Evolutionary conservation across 2,113 vertebrate genomes (phyloP), one percentile per base, ranked within the genome.

Genomic region (Labeo catla): DNA sequence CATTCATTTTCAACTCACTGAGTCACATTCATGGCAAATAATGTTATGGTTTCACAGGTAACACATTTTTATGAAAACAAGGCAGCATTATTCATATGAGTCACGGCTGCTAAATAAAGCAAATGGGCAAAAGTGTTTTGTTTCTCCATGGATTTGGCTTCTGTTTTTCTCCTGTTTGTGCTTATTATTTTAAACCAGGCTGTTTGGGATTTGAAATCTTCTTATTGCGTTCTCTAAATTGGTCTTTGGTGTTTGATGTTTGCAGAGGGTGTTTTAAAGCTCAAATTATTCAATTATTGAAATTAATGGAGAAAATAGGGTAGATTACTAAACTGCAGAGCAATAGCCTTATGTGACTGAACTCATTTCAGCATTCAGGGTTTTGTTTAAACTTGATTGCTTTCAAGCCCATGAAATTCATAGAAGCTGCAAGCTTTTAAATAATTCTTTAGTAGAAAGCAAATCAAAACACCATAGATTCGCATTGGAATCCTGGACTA

Each of bases 61-160:
- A 92, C n/a, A 61, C 43, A 74, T 74, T 23, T 49, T 86, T 89
- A 81, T 81, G 83, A 91, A 88, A 84, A 89, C 90, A 90, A 92
- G 89, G 87, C 90, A 90, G 72, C 76, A 87, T 92, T 91, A 93
- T 94, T 94, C 92, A 92, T 92, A 91, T 91, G 83, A 91, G 91
- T 91, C 89, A 78, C 8, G 23, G 63, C 74, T 81, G 91, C 91
- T 93, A 92, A 94, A 93, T 93, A 93, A 94, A 94, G 91, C 93
- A 94, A 94, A 94, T 92, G 8, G 84, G 91, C 89, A 93, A 92
- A 94, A 95, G 89, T 91, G 89, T 92, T 94, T 92, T 86, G 91
- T 93, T 91, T 93, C 93, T 91, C 65, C 90, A 74, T 88, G 84
- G 93, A 93, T 47, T 81, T 21, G 1, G n/a, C 65, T 79, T 19